These are phyloP conservation scores for Phaonia tiefii DNA, from an alignment of 2,888 invertebrate species.

Conservation along the genomic window DNA sequence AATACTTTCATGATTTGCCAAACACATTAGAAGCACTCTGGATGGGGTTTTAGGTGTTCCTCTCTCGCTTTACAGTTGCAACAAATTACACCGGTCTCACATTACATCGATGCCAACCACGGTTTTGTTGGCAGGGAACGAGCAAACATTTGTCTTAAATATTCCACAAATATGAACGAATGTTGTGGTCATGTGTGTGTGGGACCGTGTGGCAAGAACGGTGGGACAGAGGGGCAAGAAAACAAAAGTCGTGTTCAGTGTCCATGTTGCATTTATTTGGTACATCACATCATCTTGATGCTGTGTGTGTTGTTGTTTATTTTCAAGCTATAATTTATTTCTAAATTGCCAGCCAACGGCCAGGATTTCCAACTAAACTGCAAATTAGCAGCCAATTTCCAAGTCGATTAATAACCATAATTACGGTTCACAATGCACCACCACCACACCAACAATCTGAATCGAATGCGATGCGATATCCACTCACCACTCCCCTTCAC, in stretches of 20 bases:
- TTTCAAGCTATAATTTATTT: slow-evolving; percentile 81
- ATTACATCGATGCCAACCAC: slow-evolving; percentile 52
- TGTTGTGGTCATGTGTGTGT: not conserved
- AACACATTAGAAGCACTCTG: slow-evolving; percentile 63
- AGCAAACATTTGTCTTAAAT: slow-evolving; percentile 60
- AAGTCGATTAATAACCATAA: slow-evolving; percentile 82
- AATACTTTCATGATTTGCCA: slow-evolving; percentile 59
- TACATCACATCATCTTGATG: slow-evolving; percentile 60
- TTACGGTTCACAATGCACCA: slow-evolving; percentile 72
- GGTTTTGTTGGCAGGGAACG: slow-evolving; percentile 36
- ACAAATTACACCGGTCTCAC: slow-evolving; percentile 60
- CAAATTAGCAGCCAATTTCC: slow-evolving; percentile 85
- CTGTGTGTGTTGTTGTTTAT: slow-evolving; percentile 77
- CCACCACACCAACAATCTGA: slow-evolving; percentile 24
- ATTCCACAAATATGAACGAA: slow-evolving; percentile 30
- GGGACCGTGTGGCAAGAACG: not conserved
- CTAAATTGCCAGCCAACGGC: slow-evolving; percentile 83
- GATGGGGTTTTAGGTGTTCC: slow-evolving; percentile 28
- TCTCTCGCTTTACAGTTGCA: slow-evolving; percentile 49
- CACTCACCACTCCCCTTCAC: not conserved
- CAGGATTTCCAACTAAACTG: slow-evolving; percentile 85
- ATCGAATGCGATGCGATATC: slow-evolving; percentile 25
- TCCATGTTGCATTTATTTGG: slow-evolving; percentile 57
- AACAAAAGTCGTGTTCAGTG: slow-evolving; percentile 11
- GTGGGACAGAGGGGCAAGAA: no score